Conservation (phyloP, 2,113 vertebrate genomes). For the Tamias sibiricus region DNA sequence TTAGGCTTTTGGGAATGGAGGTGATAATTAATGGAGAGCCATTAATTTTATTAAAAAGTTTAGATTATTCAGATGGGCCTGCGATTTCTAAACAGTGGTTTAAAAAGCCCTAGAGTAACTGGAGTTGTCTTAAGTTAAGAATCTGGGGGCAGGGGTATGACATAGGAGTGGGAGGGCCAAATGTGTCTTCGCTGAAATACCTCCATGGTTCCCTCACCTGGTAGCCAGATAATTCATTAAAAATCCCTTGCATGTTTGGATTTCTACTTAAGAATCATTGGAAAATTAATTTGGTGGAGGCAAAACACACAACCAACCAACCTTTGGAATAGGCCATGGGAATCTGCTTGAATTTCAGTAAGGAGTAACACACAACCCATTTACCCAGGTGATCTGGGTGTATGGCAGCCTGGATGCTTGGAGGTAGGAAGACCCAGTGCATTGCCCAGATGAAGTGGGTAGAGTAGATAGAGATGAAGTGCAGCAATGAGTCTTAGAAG, state of each 20-base stretch:
- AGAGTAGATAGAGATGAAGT: too few relatives aligned
- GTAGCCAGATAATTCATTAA: background rate
- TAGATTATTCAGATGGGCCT: background rate
- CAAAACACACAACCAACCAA: background rate
- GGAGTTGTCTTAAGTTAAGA: background rate
- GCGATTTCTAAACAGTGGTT: background rate
- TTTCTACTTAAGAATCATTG: background rate
- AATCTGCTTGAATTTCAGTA: background rate
- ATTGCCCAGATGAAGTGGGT: background rate
- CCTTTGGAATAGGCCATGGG: background rate
- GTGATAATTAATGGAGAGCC: background rate
- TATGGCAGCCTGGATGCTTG: background rate
- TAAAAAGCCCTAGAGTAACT: background rate
- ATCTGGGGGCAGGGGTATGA: background rate
- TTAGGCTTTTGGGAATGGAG: background rate
- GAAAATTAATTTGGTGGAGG: background rate
- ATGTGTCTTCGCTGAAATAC: background rate
- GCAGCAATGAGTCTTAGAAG: background rate
- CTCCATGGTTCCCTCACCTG: background rate
- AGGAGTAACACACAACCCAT: background rate
- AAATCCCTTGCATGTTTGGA: background rate
- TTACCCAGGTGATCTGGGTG: background rate
- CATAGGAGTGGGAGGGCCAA: background rate
- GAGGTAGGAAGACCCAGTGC: background rate
- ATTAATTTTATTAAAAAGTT: conserved; percentile 27